Conservation (phyloP, 2,113 vertebrate species). For the Leucoraja erinaceus region DNA sequence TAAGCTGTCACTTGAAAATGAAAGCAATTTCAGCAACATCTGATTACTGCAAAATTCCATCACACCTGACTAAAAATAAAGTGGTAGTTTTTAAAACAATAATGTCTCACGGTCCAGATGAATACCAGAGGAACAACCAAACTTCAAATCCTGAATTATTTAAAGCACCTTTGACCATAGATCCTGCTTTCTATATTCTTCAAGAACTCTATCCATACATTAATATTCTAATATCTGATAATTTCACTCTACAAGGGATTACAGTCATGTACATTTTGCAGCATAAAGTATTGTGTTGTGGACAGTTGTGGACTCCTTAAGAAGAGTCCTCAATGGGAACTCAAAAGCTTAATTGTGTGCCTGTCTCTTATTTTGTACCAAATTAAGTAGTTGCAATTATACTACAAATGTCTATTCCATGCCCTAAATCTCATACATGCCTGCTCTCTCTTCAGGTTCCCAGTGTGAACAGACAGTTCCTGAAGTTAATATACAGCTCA, state of each 20-base stretch:
- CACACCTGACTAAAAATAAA: background rate
- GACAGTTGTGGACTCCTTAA: background rate
- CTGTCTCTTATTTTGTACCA: background rate
- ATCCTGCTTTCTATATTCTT: background rate
- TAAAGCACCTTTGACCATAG: background rate
- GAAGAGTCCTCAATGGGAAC: background rate
- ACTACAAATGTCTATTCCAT: background rate
- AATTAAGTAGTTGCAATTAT: background rate
- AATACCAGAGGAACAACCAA: background rate
- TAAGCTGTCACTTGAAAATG: background rate
- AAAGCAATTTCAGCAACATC: background rate
- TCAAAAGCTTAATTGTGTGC: background rate
- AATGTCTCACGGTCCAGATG: background rate
- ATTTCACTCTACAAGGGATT: background rate
- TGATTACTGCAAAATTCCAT: background rate
- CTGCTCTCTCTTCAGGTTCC: background rate
- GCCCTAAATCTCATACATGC: background rate
- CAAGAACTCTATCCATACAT: background rate
- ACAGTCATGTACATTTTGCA: background rate
- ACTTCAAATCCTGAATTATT: background rate
- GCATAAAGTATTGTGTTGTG: background rate
- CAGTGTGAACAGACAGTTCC: background rate
- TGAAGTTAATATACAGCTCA: background rate
- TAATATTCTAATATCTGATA: background rate
- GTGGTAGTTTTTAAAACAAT: background rate